Conservation (phyloP, 2,797 vertebrate genomes). For the Crocodylus rhombifer region DNA sequence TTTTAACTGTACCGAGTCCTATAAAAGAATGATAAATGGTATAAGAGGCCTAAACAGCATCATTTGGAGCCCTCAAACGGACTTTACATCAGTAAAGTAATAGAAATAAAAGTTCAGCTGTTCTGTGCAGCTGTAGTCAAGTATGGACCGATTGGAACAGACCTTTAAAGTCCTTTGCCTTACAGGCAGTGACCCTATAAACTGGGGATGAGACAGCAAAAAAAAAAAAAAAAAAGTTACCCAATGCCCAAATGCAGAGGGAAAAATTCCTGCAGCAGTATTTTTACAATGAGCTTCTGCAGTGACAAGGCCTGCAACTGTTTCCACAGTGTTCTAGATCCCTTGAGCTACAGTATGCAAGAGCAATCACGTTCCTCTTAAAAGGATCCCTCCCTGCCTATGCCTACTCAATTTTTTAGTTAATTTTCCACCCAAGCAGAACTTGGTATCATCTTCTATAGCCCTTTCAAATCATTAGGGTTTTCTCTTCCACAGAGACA, state of each 20-base stretch:
- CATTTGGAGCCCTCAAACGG: neutral
- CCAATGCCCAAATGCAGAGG: neutral
- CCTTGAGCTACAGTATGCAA: no score
- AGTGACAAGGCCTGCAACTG: neutral
- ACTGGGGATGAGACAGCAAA: neutral
- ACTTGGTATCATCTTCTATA: neutral
- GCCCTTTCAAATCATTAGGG: neutral
- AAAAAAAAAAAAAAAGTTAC: neutral
- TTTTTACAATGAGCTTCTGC: neutral
- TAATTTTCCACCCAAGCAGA: no score
- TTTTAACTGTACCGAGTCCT: constrained; percentile 98
- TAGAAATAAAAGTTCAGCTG: neutral
- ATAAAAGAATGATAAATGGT: neutral
- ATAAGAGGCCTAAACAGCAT: neutral
- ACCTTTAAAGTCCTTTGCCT: neutral
- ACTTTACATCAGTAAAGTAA: neutral
- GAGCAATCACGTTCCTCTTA: neutral
- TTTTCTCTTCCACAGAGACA: neutral
- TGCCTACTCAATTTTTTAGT: neutral
- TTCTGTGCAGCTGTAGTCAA: neutral
- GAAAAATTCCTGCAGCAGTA: rapidly evolving
- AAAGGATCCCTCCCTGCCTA: neutral
- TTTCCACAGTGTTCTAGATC: no score
- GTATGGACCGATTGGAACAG: neutral
- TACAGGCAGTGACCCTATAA: neutral